Evolutionary conservation across 2,888 invertebrate genomes (phyloP).

Genomic region (Hydropsyche betteni): DNA sequence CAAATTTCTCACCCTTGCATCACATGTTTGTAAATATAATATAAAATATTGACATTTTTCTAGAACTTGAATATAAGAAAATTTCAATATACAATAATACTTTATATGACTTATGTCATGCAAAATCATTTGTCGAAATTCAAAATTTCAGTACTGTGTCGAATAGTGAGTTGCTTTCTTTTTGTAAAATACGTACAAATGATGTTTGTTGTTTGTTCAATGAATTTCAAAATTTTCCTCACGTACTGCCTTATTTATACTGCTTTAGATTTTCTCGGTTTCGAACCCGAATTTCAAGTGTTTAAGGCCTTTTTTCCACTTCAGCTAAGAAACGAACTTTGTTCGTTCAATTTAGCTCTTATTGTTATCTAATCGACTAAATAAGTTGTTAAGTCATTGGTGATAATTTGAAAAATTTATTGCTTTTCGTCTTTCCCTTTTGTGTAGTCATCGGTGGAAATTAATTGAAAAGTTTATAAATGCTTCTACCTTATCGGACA

Average conservation of each 20-base stretch:
- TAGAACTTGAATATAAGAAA: too few relatives aligned
- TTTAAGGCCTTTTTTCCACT: conserved; percentile 12
- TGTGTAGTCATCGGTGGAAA: neutral
- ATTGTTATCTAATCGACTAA: conserved; percentile 25
- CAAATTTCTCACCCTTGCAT: neutral
- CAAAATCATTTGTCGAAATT: too few relatives aligned
- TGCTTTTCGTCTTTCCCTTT: neutral
- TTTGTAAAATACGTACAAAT: too few relatives aligned
- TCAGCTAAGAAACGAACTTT: conserved; percentile 1
- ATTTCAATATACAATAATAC: too few relatives aligned
- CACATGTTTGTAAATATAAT: neutral
- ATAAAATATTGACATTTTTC: neutral
- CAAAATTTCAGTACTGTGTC: too few relatives aligned
- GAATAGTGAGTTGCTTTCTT: too few relatives aligned
- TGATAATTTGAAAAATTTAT: conserved; percentile 11
- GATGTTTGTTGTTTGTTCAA: too few relatives aligned
- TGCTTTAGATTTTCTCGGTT: conserved; percentile 12
- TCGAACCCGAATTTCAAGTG: conserved; percentile 3
- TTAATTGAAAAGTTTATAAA: too few relatives aligned
- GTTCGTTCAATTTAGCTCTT: neutral
- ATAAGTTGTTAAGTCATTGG: conserved; percentile 15
- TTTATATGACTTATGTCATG: too few relatives aligned
- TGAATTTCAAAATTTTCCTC: conserved; percentile 18
- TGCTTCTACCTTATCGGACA: too few relatives aligned
- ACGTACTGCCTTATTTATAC: conserved; percentile 13